A percentile compares a stretch with the other conserved stretches of the same genome.
Conservation (phyloP, 2,888 invertebrate genomes). For the Erannis defoliaria region DNA sequence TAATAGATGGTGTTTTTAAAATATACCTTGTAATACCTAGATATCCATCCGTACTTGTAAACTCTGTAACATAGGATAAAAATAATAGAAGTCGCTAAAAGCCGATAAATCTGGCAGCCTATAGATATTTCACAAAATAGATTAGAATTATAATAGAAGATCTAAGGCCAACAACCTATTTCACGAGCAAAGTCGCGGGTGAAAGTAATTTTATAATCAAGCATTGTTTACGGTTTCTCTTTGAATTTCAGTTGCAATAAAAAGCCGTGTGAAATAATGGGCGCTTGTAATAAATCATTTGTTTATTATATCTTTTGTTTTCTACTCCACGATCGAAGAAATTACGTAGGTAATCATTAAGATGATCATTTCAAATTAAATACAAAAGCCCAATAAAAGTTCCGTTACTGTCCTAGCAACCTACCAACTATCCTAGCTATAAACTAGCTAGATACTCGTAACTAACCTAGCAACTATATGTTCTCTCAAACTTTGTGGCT, state of each 20-base stretch:
- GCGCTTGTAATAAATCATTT: conserved; percentile 6
- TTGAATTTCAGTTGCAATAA: conserved; percentile 28
- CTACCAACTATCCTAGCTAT: too few relatives aligned
- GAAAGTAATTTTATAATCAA: conserved; percentile 24
- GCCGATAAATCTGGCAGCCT: conserved; percentile 5
- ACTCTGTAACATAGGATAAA: conserved; percentile 5
- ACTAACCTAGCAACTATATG: too few relatives aligned
- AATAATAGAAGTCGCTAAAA: conserved; percentile 5
- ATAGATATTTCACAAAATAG: conserved; percentile 14
- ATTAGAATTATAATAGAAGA: conserved; percentile 6
- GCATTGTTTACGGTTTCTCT: conserved; percentile 25
- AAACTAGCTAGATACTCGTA: too few relatives aligned
- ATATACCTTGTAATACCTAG: too few relatives aligned
- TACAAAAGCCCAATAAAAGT: background rate
- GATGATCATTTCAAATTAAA: background rate
- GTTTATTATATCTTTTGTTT: background rate
- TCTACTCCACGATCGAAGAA: too few relatives aligned
- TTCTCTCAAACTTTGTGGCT: too few relatives aligned
- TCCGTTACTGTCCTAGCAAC: background rate
- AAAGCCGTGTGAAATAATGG: conserved; percentile 5
- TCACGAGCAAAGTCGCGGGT: conserved; percentile 10
- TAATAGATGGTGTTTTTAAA: too few relatives aligned
- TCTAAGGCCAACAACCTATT: conserved; percentile 11
- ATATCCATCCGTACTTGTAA: background rate
- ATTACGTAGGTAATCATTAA: too few relatives aligned